phyloP scores from a whole-genome alignment of 2,113 vertebrate species.

The Grammomys surdaster region DNA sequence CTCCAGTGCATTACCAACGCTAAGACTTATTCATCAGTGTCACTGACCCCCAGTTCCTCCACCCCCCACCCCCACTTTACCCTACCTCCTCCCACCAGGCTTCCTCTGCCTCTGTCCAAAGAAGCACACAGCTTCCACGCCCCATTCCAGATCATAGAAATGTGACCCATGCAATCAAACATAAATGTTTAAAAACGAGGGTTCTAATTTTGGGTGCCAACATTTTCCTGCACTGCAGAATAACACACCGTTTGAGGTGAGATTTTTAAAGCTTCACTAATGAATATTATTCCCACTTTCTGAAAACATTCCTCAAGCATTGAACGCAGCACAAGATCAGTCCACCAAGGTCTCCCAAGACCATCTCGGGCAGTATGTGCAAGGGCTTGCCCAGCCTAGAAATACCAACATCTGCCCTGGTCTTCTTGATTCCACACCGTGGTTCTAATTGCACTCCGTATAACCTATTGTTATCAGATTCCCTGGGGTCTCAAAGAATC shows the following conservation, averaged over 20 bases:
- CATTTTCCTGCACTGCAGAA: background rate
- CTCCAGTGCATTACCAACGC: background rate
- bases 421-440: slow-evolving; percentile 9
- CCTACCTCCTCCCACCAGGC: rapidly evolving
- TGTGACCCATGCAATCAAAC: background rate
- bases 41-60: background rate
- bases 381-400: background rate
- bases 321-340: background rate
- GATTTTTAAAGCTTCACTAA: background rate
- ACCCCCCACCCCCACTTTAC: rapidly evolving
- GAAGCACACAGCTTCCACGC: background rate
- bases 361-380: slow-evolving; percentile 16
- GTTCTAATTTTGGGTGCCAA: background rate
- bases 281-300: slow-evolving; percentile 9
- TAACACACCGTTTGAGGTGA: background rate
- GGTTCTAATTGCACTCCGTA: slow-evolving; percentile 42
- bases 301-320: slow-evolving; percentile 12
- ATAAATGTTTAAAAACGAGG: slow-evolving; percentile 9
- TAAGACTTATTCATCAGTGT: rapidly evolving
- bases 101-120: background rate
- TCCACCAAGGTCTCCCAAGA: background rate
- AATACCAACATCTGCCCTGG: slow-evolving; percentile 2
- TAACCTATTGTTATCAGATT: slow-evolving; percentile 41
- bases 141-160: background rate
- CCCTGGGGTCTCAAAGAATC: slow-evolving; percentile 56